Evolutionary conservation across 2,113 vertebrate genomes (phyloP), one percentile per base, ranked within the genome.

Genomic region (Sapajus apella): DNA sequence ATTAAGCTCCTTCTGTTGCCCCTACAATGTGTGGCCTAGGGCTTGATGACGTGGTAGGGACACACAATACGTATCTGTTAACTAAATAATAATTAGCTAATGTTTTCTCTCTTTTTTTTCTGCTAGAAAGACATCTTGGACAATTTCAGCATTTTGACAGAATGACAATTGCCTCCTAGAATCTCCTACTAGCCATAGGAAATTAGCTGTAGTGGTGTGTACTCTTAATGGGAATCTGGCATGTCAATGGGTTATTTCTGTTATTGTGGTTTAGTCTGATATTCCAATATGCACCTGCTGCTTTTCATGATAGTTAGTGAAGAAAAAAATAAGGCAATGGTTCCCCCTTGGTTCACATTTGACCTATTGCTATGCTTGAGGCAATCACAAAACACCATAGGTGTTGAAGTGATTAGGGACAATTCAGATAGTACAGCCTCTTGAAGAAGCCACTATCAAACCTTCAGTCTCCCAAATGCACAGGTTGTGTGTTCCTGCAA

Each of bases 371-470:
- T 77, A 92, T 98, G 98, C 64, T 96, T 98, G 94, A 95, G 97
- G 96, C 97, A 98, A 98, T 98, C 87, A 94, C 95, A 98, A 98
- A 96, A 97, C 97, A 98, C 97, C 77, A 96, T 52, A 95, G 93
- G 93, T 98, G 95, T 97, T 97, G 79, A 97, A 97, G 97, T 94
- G 96, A 97, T 98, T 97, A 97, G 58, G 93, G 97, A 98, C 98
- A 98, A 98, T 98, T 98, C 96, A 97, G 95, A 97, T 61, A 92
- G 87, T 87, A 52, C 20, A 97, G 77, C 47, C 93, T 96, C 52
- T 61, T 94, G 97, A 0, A 43, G 96, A 98, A 98, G 96, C 61
- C 93, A 95, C 92, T 95, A 95, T 97, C 96, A 98, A 98, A 96
- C 95, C 75, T 97, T 98, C 68, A 68, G 97, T 98, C 86, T 95